Evolutionary conservation across 2,888 invertebrate genomes (phyloP).

Genomic region (Nomada hirtipes): DNA sequence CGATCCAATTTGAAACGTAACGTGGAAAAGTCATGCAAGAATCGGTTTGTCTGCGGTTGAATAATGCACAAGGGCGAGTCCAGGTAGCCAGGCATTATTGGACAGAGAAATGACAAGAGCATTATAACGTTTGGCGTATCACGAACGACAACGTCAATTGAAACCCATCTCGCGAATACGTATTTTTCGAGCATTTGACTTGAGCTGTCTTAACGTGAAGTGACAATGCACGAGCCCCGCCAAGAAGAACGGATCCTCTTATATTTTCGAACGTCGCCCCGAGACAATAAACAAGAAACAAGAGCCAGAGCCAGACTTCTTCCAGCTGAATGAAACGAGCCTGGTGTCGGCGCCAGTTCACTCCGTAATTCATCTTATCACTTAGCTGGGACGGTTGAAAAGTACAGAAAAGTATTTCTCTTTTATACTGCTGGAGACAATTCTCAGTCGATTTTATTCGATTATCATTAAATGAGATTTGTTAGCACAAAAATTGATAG

Average conservation of each 20-base stretch:
- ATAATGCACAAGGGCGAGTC: conserved; percentile 5
- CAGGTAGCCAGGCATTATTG: conserved; percentile 30
- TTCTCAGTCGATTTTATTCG: not conserved
- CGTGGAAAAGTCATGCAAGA: conserved; percentile 9
- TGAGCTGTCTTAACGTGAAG: conserved; percentile 23
- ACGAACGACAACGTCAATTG: conserved; percentile 33
- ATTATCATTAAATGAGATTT: too few relatives aligned
- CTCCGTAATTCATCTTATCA: conserved; percentile 64
- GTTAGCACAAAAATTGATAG: too few relatives aligned
- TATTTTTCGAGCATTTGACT: conserved; percentile 5
- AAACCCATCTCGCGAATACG: conserved; percentile 15
- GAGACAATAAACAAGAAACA: conserved; percentile 33
- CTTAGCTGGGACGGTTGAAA: conserved; percentile 35
- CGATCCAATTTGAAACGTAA: not conserved
- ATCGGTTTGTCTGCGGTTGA: conserved; percentile 6
- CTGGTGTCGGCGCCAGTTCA: conserved; percentile 50
- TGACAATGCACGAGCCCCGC: conserved; percentile 22
- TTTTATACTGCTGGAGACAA: too few relatives aligned
- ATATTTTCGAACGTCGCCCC: conserved; percentile 29
- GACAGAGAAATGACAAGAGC: conserved; percentile 32
- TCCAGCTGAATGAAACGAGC: conserved; percentile 33
- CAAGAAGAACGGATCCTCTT: conserved; percentile 22
- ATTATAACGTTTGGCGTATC: conserved; percentile 23
- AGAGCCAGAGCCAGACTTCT: conserved; percentile 28
- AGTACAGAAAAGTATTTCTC: not conserved